Evolutionary conservation across 2,113 vertebrate species (phyloP).

Genomic region (Gobiocypris rarus): DNA sequence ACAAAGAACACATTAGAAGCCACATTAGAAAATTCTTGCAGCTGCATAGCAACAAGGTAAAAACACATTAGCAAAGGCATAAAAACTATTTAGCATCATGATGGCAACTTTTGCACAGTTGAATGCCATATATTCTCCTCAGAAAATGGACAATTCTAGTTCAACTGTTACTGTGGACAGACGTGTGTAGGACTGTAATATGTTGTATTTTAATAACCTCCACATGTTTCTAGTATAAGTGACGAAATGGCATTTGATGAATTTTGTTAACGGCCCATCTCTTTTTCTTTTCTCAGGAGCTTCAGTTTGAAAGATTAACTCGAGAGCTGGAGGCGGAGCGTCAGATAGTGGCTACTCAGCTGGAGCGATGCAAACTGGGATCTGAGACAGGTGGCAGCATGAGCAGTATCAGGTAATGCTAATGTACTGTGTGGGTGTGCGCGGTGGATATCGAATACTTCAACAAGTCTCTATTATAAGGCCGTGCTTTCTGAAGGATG

Average conservation of each 20-base stretch:
- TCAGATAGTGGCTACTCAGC: conserved; percentile 94
- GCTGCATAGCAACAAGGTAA: neutral
- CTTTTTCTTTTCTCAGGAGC: conserved; percentile 78
- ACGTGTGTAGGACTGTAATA: neutral
- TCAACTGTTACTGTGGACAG: neutral
- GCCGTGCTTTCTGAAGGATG: neutral
- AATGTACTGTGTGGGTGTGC: conserved; percentile 16
- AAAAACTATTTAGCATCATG: neutral
- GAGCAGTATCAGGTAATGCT: conserved; percentile 94
- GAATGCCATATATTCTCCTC: neutral
- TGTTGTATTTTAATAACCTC: neutral
- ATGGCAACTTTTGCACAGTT: neutral
- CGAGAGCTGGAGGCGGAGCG: conserved; percentile 97
- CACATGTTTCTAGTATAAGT: neutral
- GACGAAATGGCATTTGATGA: neutral
- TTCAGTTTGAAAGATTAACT: conserved; percentile 97
- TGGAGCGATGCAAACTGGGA: conserved; percentile 98
- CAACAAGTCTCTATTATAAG: conserved; percentile 10
- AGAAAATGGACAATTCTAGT: neutral
- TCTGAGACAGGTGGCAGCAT: conserved; percentile 95
- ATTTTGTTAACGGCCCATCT: neutral
- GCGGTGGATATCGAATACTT: conserved; percentile 1
- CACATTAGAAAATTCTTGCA: neutral
- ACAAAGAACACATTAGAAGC: too few relatives aligned
- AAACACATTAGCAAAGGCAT: neutral